A percentile compares a stretch with the other conserved stretches of the same genome.
These are phyloP conservation scores for Apodemus agrarius DNA, from an alignment of 2,797 vertebrate species.

Conservation along the genomic window DNA sequence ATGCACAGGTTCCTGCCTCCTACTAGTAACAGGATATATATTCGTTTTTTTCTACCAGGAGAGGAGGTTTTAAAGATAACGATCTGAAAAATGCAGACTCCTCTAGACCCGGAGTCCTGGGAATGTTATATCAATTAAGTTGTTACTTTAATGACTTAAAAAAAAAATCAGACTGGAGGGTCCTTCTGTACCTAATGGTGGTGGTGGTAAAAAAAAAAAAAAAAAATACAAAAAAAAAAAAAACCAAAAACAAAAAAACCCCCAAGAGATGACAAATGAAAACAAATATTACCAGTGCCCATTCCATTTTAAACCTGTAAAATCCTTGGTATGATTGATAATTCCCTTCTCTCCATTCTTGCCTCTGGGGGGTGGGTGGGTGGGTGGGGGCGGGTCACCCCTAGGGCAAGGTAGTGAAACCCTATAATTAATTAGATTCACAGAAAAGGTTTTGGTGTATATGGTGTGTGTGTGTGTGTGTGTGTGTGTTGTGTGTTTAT, in stretches of 20 bases:
- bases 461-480: not conserved
- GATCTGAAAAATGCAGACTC: not conserved
- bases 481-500: conserved; percentile 40
- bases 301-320: conserved; percentile 28
- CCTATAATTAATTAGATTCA: conserved; percentile 83
- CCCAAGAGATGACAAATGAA: not conserved
- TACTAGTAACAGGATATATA: not conserved
- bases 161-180: not conserved
- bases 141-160: conserved; percentile 36
- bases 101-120: not conserved
- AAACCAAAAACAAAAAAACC: too few relatives aligned
- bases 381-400: conserved; percentile 14
- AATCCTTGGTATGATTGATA: conserved; percentile 42
- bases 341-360: conserved; percentile 1
- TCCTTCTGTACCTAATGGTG: not conserved
- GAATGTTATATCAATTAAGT: not conserved
- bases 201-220: not conserved
- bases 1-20: not conserved
- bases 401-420: conserved; percentile 66
- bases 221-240: not conserved
- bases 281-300: conserved; percentile 60
- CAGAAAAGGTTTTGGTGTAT: conserved; percentile 33
- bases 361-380: too few relatives aligned
- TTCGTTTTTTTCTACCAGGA: not conserved
- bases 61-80: conserved; percentile 1